Evolutionary conservation across 2,797 vertebrate genomes (phyloP).

Genomic region (Lophura swinhoii): DNA sequence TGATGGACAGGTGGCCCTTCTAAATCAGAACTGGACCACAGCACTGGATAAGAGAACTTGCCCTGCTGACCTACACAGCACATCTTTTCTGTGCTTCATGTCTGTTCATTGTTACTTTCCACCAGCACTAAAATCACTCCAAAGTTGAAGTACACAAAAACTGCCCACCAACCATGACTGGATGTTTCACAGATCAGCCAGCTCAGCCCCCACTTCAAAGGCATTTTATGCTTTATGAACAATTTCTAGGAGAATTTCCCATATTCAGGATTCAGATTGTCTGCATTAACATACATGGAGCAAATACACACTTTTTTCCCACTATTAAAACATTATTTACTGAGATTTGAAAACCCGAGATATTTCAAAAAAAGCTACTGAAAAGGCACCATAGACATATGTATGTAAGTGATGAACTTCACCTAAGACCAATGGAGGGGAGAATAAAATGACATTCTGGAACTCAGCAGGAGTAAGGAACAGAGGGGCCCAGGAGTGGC

Average conservation of each 20-base stretch:
- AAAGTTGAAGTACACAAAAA: background rate
- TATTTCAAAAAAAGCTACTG: constrained; percentile 28
- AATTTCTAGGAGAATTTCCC: background rate
- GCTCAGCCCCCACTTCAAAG: background rate
- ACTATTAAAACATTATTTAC: constrained; percentile 19
- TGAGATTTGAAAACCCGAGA: background rate
- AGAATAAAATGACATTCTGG: constrained; percentile 15
- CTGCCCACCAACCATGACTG: background rate
- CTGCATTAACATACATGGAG: background rate
- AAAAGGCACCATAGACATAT: constrained; percentile 21
- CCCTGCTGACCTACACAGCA: background rate
- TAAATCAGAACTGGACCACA: background rate
- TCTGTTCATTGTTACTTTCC: background rate
- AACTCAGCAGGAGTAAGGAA: constrained; percentile 2
- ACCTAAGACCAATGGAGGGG: constrained; percentile 19
- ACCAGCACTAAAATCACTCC: background rate
- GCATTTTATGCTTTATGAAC: background rate
- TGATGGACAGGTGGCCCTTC: background rate
- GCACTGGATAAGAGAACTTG: background rate
- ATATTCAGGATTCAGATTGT: background rate
- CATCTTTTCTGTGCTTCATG: background rate
- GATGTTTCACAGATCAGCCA: background rate
- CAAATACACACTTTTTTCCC: background rate
- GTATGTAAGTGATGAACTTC: background rate
- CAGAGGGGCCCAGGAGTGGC: background rate